These are phyloP conservation scores for Lepidochrysops patricia DNA, from an alignment of 2,888 invertebrate species.

Conservation along the genomic window DNA sequence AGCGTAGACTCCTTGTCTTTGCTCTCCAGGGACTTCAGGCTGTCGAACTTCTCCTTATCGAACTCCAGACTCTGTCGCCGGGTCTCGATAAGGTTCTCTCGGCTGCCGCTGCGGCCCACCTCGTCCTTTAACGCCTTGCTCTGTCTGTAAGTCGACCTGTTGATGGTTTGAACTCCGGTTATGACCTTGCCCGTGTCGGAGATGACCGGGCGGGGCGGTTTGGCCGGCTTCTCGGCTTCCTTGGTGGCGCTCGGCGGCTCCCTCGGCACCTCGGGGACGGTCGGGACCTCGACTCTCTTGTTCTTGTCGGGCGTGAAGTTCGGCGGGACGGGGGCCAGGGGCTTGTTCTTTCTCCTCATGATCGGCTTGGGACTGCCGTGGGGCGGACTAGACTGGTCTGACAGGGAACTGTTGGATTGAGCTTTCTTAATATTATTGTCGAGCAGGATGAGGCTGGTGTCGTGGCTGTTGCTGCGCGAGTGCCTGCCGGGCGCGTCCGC, in stretches of 20 bases:
- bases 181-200: constrained; percentile 65
- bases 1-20: constrained; percentile 40
- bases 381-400: constrained; percentile 80
- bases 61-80: constrained; percentile 73
- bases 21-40: constrained; percentile 32
- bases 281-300: constrained; percentile 42
- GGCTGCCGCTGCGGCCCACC: constrained; percentile 49
- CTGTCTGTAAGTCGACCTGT: constrained; percentile 73
- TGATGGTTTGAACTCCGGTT: constrained; percentile 75
- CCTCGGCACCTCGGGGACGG: constrained; percentile 31
- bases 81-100: constrained; percentile 55
- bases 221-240: constrained; percentile 72
- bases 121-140: constrained; percentile 65
- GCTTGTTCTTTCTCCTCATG: constrained; percentile 83
- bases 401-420: constrained; percentile 79
- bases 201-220: constrained; percentile 76
- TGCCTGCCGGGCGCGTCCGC: constrained; percentile 51
- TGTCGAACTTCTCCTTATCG: constrained; percentile 63
- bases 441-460: constrained; percentile 69
- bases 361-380: constrained; percentile 84
- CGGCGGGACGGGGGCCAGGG: constrained; percentile 81
- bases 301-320: constrained; percentile 70
- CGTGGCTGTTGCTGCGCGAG: constrained; percentile 75
- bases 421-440: constrained; percentile 73
- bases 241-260: constrained; percentile 38